phyloP scores from a whole-genome alignment of 2,113 vertebrate genomes.

The Hypocryptadius cinnamomeus region DNA sequence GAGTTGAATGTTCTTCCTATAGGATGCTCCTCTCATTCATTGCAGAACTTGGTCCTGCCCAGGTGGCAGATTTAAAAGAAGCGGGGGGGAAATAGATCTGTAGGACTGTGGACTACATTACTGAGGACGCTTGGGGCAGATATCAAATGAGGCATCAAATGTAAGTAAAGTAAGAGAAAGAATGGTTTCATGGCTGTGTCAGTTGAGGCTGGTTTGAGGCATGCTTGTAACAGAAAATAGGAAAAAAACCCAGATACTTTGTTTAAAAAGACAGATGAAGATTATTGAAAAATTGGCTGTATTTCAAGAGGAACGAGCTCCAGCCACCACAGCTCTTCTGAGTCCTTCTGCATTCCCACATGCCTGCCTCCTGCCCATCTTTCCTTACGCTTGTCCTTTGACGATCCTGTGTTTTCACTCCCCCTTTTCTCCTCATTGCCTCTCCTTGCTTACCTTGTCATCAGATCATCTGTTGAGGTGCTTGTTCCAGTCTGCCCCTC shows the following conservation, averaged over 20 bases:
- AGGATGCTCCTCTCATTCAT: background rate
- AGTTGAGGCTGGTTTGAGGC: background rate
- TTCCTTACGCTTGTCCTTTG: background rate
- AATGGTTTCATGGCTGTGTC: background rate
- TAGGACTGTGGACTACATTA: background rate
- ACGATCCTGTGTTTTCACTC: background rate
- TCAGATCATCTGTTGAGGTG: background rate
- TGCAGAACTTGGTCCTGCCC: background rate
- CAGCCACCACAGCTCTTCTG: background rate
- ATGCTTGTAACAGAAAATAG: background rate
- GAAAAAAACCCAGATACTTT: background rate
- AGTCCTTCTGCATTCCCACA: accelerated
- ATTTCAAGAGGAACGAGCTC: background rate
- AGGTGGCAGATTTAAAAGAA: background rate
- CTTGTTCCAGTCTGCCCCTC: background rate
- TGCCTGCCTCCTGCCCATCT: background rate
- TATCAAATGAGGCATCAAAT: background rate
- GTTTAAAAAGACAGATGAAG: background rate
- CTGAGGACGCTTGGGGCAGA: background rate
- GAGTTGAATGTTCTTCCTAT: background rate
- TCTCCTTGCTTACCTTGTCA: background rate
- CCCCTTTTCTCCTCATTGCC: background rate
- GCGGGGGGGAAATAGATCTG: accelerated
- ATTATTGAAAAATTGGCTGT: background rate
- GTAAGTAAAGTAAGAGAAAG: background rate